phyloP scores from a whole-genome alignment of 1,140 invertebrate species.

The Cydia amplana region DNA sequence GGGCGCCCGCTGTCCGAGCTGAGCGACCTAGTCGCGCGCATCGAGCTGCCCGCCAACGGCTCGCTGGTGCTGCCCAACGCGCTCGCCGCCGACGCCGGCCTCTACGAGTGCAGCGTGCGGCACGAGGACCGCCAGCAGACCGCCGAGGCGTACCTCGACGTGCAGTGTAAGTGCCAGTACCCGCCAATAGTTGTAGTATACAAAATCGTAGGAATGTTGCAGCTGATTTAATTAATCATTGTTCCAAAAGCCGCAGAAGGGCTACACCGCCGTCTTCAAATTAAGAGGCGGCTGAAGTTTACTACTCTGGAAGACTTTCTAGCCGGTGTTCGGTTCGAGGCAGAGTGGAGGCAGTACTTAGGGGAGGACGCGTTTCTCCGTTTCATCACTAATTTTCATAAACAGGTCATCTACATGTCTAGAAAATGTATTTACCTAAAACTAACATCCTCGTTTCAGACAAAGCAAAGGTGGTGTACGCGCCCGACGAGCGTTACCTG shows the following conservation, averaged over 20 bases:
- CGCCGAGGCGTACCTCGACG: slow-evolving; percentile 94
- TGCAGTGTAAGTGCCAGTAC: slow-evolving; percentile 88
- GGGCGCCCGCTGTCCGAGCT: slow-evolving; percentile 81
- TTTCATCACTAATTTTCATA: background rate
- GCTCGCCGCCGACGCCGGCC: slow-evolving; percentile 90
- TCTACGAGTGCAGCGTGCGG: slow-evolving; percentile 93
- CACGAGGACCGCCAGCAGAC: slow-evolving; percentile 89
- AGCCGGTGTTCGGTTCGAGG: too few relatives aligned
- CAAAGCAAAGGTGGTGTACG: slow-evolving; percentile 95
- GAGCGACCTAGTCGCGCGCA: slow-evolving; percentile 83
- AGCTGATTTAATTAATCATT: too few relatives aligned
- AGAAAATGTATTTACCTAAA: background rate
- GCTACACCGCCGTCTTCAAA: too few relatives aligned
- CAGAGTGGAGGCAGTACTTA: too few relatives aligned
- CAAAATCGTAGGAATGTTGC: too few relatives aligned
- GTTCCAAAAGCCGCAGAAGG: too few relatives aligned
- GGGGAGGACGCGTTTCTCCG: background rate
- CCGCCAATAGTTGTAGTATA: too few relatives aligned
- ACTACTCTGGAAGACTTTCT: too few relatives aligned
- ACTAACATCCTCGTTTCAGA: slow-evolving; percentile 80
- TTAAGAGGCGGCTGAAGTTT: too few relatives aligned
- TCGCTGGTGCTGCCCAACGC: slow-evolving; percentile 88
- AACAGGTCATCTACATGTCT: too few relatives aligned
- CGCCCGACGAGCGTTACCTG: slow-evolving; percentile 92
- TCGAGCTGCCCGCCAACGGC: slow-evolving; percentile 83